Base-by-base conservation (phyloP, 2,797 vertebrate species). In the Xenops minutus region DNA sequence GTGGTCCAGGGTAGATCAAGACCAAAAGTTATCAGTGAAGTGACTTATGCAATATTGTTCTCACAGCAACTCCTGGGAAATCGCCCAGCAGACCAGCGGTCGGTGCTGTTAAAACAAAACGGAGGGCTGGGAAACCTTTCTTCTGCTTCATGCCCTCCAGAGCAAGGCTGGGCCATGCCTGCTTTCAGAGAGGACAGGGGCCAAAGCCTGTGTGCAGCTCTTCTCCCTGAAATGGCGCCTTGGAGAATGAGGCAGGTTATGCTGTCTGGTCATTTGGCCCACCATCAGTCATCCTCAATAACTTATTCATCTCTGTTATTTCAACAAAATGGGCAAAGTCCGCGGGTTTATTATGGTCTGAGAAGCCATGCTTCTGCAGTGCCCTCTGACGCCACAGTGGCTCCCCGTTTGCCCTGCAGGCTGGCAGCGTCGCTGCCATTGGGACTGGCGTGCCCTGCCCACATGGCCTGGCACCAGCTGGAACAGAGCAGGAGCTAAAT, bases 321-420 rank as follows among this genome's bases (percentile, higher is more conserved):
- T 92, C 85, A 94, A 27, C 41, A 41, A 54, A 85, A 56, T 1
- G 9, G 56, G 58, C 49, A 71, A 90, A 83, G 19, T 67, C 72
- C 46, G 36, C 15, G 52, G 27, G 44, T 71, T 90, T 64, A 49
- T 88, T 62, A 30, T 5, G 7, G 54, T 61, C 72, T 67, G 61
- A 88, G 89, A 56, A 85, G 46, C 37, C 41, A 10, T 63, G 64
- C 26, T 46, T 34, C 75, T 83, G 56, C 76, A 44, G 6, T 36
- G 66, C 68, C n/a, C 39, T 55, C n/a, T 69, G 75, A 48, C 4
- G 2, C 43, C 24, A 52, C 0, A 0, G 15, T 10, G 44, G 62
- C 87, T 91, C 63, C 56, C n/a, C 0, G 4, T 14, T 30, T 0
- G 0, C 43, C 36, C 36, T 0, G 0, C 58, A 87, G 81, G 62